phyloP scores from a whole-genome alignment of 2,888 invertebrate species.

The Hermaeophaga mercurialis region DNA sequence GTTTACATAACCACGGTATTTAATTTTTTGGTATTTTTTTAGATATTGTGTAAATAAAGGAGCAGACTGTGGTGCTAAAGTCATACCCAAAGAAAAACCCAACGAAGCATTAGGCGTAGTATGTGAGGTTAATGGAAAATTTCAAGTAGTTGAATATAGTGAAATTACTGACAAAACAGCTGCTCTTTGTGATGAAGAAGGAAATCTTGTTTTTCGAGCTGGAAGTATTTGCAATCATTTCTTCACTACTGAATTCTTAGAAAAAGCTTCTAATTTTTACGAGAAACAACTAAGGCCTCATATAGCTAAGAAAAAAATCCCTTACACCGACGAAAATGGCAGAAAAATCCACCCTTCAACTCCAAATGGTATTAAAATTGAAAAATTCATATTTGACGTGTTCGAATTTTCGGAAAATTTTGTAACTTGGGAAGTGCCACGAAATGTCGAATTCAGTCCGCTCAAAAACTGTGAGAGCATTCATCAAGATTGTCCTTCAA shows the following conservation, averaged over 20 bases:
- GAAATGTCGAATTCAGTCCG: slow-evolving; percentile 95
- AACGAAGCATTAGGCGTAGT: slow-evolving; percentile 96
- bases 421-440: slow-evolving; percentile 89
- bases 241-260: slow-evolving; percentile 86
- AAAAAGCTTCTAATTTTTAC: slow-evolving; percentile 70
- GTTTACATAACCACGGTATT: too few relatives aligned
- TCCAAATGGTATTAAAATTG: slow-evolving; percentile 97
- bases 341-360: slow-evolving; percentile 73
- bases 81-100: slow-evolving; percentile 89
- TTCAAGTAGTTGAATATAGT: slow-evolving; percentile 95
- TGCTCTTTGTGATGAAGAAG: slow-evolving; percentile 76
- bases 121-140: slow-evolving; percentile 87
- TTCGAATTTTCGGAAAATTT: slow-evolving; percentile 91
- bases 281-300: slow-evolving; percentile 84
- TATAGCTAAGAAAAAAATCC: slow-evolving; percentile 96
- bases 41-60: slow-evolving; percentile 81
- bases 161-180: slow-evolving; percentile 91
- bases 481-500: slow-evolving; percentile 88
- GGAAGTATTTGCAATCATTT: slow-evolving; percentile 99
- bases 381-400: slow-evolving; percentile 99
- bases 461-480: slow-evolving; percentile 90
- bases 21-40: not conserved
- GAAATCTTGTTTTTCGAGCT: slow-evolving; percentile 86
- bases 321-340: slow-evolving; percentile 76
- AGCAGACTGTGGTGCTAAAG: slow-evolving; percentile 96